Evolutionary conservation across 1,140 invertebrate species (phyloP).

Genomic region (Drosophila sturtevanti): DNA sequence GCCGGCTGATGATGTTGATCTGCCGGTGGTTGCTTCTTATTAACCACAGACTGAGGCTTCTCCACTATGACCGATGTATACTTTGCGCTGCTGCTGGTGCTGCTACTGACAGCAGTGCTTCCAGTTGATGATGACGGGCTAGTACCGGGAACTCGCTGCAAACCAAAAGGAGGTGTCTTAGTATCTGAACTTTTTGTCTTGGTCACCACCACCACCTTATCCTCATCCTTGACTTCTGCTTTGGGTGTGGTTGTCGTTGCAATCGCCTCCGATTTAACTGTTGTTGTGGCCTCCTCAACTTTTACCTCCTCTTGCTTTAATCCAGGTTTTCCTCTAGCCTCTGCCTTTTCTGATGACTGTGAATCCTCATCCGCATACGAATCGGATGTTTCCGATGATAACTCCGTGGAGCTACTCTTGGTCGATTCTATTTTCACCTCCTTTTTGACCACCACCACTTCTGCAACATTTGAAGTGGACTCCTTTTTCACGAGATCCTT

Average conservation of each 20-base stretch:
- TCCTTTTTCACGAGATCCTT: constrained; percentile 50
- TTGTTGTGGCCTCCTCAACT: constrained; percentile 22
- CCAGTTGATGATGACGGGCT: constrained; percentile 10
- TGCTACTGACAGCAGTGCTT: constrained; percentile 1
- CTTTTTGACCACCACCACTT: constrained; percentile 39
- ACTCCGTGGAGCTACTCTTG: constrained; percentile 69
- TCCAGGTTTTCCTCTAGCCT: constrained; percentile 29
- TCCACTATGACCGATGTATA: constrained; percentile 76
- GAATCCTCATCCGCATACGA: constrained; percentile 79
- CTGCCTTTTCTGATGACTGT: constrained; percentile 71
- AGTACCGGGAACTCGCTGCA: constrained; percentile 47
- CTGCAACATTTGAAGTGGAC: not conserved
- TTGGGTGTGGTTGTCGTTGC: not conserved
- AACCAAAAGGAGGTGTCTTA: constrained; percentile 47
- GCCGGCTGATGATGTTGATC: not conserved
- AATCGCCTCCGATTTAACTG: not conserved
- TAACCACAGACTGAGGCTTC: constrained; percentile 49
- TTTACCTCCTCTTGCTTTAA: constrained; percentile 27
- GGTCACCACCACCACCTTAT: constrained; percentile 12
- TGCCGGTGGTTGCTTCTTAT: constrained; percentile 13
- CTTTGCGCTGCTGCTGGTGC: constrained; percentile 31
- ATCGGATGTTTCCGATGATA: constrained; percentile 73
- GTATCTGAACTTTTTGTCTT: constrained; percentile 25
- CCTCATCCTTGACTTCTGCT: constrained; percentile 39
- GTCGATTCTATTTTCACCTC: constrained; percentile 59